Evolutionary conservation across 1,140 invertebrate species (phyloP), one percentile per base, ranked within the genome.

Genomic region (Drosophila pectinifera): DNA sequence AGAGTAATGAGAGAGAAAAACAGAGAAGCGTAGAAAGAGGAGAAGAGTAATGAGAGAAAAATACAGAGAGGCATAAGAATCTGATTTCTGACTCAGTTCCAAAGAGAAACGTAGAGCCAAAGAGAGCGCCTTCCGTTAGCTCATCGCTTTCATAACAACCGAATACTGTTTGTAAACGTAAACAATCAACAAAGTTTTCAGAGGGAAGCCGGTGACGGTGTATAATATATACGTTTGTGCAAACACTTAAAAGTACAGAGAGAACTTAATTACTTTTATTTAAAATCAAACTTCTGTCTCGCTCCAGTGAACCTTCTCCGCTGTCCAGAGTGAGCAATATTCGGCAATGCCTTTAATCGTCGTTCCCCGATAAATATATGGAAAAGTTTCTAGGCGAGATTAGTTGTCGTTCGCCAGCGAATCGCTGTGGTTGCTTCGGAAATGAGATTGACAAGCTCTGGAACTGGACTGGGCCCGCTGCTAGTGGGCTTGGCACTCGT

Each of bases 101-200:
- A 26, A 42, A 56, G 39, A 53, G n/a, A 58, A 34, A 43, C 18
- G 24, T 16, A 8, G 6, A 24, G 16, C n/a, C 4, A 43, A 11
- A 13, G 41, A 56, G 67, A 63, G 20, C 13, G 6, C 0, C 3
- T 22, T 51, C 4, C 5, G 11, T n/a, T 43, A 10, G 31, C 46
- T 53, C 10, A 18, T 39, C 3, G 22, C 3, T 80, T 84, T 34
- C 63, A 51, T 84, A 85, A 84, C 67, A 73, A 74, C 73, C 14
- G 6, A 22, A 39, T 22, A n/a, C 22, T 41, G 34, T 59, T 16
- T 53, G 45, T 70, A 81, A 85, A 78, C 73, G 53, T 81, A 81
- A 85, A 81, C 78, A 78, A 86, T 70, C 38, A 65, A 78, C 67
- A 46, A 51, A 45, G 59, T 74, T 65, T 46, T 61, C 34, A 48